phyloP scores from a whole-genome alignment of 2,797 vertebrate species.

The Myripristis jacobus region DNA sequence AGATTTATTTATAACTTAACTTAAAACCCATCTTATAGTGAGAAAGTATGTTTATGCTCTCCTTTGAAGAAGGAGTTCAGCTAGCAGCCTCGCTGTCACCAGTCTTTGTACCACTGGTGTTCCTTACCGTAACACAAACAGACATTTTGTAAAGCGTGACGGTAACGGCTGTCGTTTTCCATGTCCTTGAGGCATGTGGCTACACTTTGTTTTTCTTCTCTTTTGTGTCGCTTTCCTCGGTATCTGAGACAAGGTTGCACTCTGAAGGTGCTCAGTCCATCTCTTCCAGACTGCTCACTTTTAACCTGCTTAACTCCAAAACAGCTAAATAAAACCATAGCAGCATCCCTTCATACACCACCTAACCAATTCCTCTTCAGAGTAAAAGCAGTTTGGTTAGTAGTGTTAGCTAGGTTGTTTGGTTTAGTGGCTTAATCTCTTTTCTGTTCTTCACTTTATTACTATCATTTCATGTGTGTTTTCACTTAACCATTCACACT shows the following conservation, averaged over 20 bases:
- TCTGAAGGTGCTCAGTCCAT: constrained; percentile 81
- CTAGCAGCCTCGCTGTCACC: background rate
- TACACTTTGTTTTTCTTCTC: constrained; percentile 31
- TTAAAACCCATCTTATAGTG: background rate
- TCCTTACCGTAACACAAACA: background rate
- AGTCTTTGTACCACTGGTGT: background rate
- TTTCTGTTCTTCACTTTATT: constrained; percentile 4
- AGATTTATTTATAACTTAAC: too few species aligned
- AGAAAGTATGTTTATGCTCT: background rate
- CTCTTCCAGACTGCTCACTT: constrained; percentile 74
- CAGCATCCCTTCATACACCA: background rate
- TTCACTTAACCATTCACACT: background rate
- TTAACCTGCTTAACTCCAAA: constrained; percentile 83
- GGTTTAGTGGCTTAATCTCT: constrained; percentile 3
- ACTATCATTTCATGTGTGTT: constrained; percentile 8
- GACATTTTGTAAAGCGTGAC: constrained; percentile 15
- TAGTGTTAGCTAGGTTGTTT: constrained; percentile 5
- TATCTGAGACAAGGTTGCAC: constrained; percentile 80
- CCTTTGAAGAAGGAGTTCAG: constrained; percentile 2
- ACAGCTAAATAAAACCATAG: constrained; percentile 70
- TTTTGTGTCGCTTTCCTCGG: constrained; percentile 78
- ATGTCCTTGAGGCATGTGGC: constrained; percentile 40
- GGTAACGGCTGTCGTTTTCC: constrained; percentile 31
- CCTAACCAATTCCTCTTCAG: background rate
- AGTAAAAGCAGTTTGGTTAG: background rate